Percentiles rank a stretch among this genome's conserved stretches.
Conservation (phyloP, 2,797 vertebrate species). For the Helarctos malayanus region DNA sequence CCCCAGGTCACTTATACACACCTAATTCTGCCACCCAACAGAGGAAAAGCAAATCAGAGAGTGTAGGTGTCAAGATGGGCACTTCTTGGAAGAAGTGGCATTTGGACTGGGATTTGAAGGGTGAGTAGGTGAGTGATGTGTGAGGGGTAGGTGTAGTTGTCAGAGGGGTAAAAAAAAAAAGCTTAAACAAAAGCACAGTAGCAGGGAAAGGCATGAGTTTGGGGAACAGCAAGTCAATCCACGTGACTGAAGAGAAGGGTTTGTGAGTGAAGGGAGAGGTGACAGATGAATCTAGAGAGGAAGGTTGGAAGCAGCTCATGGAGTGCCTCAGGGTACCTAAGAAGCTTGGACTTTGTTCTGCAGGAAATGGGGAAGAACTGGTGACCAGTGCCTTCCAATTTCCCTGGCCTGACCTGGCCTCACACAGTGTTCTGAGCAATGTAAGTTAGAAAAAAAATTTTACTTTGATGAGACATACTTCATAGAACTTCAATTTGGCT, state of each 20-base stretch:
- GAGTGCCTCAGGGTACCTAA: neutral
- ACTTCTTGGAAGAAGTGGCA: neutral
- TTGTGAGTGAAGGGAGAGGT: neutral
- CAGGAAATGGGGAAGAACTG: neutral
- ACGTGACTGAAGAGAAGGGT: neutral
- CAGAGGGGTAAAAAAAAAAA: neutral
- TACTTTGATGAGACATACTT: neutral
- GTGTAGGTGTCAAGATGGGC: neutral
- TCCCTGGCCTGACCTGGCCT: neutral
- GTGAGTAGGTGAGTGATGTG: neutral
- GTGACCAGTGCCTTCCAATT: neutral
- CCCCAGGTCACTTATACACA: neutral
- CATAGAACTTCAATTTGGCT: neutral
- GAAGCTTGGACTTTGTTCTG: neutral
- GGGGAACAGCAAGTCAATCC: neutral
- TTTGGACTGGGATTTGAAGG: neutral
- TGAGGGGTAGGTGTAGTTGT: neutral
- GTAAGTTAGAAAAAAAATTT: neutral
- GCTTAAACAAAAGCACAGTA: neutral
- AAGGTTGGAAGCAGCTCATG: neutral
- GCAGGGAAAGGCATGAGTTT: neutral
- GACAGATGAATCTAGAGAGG: neutral
- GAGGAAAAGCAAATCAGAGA: neutral
- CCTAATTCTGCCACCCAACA: constrained; percentile 3
- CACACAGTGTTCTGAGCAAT: neutral